Evolutionary conservation across 2,888 invertebrate genomes (phyloP).

Genomic region (Apodemia hepburni): DNA sequence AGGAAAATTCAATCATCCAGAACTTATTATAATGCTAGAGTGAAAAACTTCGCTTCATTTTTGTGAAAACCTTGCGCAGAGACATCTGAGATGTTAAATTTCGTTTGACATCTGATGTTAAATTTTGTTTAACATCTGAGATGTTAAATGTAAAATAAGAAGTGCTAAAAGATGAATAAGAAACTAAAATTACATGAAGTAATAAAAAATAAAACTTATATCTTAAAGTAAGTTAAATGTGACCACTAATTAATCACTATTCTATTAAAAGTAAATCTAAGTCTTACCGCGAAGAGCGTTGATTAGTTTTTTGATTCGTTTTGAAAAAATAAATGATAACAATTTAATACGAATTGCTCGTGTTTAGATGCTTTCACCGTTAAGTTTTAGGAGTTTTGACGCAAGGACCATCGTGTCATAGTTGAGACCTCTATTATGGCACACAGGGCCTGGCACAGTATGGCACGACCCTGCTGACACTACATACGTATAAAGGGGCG

Average conservation of each 20-base stretch:
- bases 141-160: too few relatives aligned
- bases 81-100: too few relatives aligned
- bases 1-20: too few relatives aligned
- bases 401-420: conserved; percentile 68
- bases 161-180: too few relatives aligned
- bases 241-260: background rate
- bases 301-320: conserved; percentile 45
- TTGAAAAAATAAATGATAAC: conserved; percentile 40
- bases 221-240: background rate
- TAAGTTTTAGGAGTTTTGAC: conserved; percentile 70
- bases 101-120: too few relatives aligned
- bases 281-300: conserved; percentile 39
- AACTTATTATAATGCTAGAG: too few relatives aligned
- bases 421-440: conserved; percentile 62
- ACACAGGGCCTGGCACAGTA: conserved; percentile 67
- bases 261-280: background rate
- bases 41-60: too few relatives aligned
- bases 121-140: too few relatives aligned
- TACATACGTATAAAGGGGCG: conserved; percentile 58
- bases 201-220: conserved; percentile 1
- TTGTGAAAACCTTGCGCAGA: too few relatives aligned
- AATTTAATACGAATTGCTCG: conserved; percentile 33
- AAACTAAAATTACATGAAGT: background rate
- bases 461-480: conserved; percentile 67
- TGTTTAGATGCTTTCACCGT: conserved; percentile 49